Percentiles rank a stretch among this genome's conserved stretches.
Evolutionary conservation across 1,140 invertebrate species (phyloP).

Genomic region (Orchesella cincta): DNA sequence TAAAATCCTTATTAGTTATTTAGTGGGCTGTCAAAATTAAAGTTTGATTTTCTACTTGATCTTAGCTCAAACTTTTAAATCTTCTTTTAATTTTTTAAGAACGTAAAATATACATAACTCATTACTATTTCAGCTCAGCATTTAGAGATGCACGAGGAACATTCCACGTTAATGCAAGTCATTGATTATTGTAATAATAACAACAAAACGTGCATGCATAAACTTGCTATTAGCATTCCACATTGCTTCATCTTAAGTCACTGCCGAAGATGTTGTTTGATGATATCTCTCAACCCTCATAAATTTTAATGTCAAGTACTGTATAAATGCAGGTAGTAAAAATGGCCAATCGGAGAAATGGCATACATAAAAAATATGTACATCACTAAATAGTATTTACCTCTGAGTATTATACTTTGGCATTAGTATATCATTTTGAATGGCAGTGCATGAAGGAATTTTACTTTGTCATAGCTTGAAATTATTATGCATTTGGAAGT

Average conservation of each 20-base stretch:
- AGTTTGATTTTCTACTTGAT: neutral
- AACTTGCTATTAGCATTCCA: neutral
- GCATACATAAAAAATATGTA: neutral
- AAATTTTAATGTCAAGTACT: neutral
- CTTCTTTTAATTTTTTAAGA: neutral
- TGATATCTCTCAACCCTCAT: neutral
- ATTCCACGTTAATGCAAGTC: conserved; percentile 20
- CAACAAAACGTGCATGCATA: neutral
- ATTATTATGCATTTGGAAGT: neutral
- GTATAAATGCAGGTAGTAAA: neutral
- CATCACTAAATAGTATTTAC: too few species aligned
- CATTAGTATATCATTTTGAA: neutral
- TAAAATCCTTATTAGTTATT: neutral
- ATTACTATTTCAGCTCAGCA: neutral
- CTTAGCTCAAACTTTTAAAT: neutral
- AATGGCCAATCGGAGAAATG: neutral
- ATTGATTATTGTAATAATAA: conserved; percentile 19
- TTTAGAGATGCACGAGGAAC: neutral
- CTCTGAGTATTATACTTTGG: neutral
- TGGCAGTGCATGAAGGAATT: neutral
- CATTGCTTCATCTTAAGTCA: neutral
- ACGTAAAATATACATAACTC: neutral
- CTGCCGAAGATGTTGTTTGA: neutral
- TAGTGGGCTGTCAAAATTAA: conserved; percentile 6
- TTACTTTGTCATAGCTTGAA: neutral